Conservation (phyloP, 2,113 vertebrate genomes). For the Microtus ochrogaster region DNA sequence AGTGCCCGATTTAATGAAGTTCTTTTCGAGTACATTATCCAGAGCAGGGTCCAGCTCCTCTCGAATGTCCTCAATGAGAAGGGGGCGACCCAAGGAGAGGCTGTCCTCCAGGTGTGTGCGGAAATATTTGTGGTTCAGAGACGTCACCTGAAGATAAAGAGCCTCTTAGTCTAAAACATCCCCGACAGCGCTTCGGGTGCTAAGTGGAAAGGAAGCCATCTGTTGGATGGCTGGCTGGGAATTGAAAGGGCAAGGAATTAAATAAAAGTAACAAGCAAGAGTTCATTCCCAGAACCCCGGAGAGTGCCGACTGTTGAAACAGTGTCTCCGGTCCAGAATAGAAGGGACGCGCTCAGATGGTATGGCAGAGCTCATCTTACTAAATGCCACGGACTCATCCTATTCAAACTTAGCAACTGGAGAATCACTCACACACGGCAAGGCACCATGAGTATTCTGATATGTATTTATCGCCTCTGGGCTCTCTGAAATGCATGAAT, state of each 20-base stretch:
- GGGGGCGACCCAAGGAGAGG: constrained; percentile 87
- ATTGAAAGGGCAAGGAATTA: constrained; percentile 1
- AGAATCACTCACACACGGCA: neutral
- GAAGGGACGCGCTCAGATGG: neutral
- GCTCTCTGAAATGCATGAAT: neutral
- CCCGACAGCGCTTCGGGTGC: neutral
- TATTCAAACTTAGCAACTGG: neutral
- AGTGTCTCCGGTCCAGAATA: neutral
- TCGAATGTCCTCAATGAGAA: constrained; percentile 88
- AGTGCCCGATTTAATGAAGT: constrained; percentile 88
- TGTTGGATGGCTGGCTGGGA: neutral
- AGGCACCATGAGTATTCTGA: neutral
- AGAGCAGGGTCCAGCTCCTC: constrained; percentile 89
- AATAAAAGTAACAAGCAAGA: constrained; percentile 2
- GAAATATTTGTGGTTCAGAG: constrained; percentile 89
- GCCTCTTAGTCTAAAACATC: neutral
- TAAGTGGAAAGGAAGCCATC: constrained; percentile 33
- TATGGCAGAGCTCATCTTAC: neutral
- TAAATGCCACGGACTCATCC: neutral
- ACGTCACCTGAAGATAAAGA: constrained; percentile 85
- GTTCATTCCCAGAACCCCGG: neutral
- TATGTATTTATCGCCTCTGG: neutral
- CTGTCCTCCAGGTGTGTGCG: constrained; percentile 87
- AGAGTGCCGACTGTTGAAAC: neutral
- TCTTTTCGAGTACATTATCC: constrained; percentile 89